Conservation (phyloP, 1,140 invertebrate species). For the Pseudachorutes palmiensis region DNA sequence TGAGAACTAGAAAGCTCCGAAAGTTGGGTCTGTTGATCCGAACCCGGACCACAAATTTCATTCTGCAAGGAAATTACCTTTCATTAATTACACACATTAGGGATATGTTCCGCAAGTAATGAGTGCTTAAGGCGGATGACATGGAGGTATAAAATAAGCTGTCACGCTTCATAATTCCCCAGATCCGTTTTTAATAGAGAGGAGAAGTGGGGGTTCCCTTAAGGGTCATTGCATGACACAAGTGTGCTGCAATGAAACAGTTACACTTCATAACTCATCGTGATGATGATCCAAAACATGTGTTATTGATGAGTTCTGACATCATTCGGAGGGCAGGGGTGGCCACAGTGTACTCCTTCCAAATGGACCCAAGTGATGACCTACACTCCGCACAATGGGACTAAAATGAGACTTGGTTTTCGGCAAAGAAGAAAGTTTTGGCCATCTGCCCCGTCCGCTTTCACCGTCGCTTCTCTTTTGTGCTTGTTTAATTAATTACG, state of each 20-base stretch:
- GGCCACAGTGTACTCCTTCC: no score
- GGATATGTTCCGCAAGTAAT: background rate
- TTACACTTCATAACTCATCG: conserved; percentile 9
- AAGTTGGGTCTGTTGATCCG: conserved; percentile 1
- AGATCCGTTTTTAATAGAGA: conserved; percentile 7
- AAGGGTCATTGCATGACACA: background rate
- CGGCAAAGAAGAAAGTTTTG: no score
- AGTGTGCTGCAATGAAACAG: background rate
- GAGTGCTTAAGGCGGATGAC: background rate
- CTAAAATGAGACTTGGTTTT: no score
- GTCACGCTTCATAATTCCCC: background rate
- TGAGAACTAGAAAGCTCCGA: background rate
- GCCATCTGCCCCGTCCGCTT: no score
- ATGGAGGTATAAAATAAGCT: background rate
- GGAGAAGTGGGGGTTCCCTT: background rate
- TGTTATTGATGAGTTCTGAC: conserved; percentile 7
- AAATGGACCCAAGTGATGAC: no score
- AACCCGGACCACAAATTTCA: conserved; percentile 27
- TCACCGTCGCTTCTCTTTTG: no score
- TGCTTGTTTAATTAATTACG: no score
- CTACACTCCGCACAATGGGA: no score
- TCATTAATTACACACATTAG: no score
- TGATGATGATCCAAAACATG: conserved; percentile 4
- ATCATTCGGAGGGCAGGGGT: no score
- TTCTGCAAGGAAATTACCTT: no score